phyloP scores from a whole-genome alignment of 2,888 invertebrate species.

The Thecophora atra region DNA sequence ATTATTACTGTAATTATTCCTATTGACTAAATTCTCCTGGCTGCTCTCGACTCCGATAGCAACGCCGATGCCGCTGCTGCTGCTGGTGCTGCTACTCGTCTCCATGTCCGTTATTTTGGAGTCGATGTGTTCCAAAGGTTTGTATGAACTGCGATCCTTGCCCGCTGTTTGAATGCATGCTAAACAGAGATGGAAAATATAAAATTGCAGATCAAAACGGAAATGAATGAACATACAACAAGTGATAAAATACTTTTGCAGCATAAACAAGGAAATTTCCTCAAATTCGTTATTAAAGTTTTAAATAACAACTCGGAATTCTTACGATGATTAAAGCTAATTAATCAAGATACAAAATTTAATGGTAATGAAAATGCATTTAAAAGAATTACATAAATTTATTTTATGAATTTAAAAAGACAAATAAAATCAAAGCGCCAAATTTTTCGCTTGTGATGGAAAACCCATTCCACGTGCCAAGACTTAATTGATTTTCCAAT shows the following conservation, averaged over 20 bases:
- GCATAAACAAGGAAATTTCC: too few relatives aligned
- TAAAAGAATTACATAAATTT: neutral
- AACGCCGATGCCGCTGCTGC: too few relatives aligned
- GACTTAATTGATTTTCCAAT: conserved; percentile 64
- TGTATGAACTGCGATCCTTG: conserved; percentile 73
- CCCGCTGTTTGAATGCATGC: conserved; percentile 78
- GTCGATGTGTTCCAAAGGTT: conserved; percentile 71
- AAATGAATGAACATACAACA: too few relatives aligned
- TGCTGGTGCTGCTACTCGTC: conserved; percentile 57
- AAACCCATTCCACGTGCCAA: conserved; percentile 61
- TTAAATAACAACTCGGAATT: too few relatives aligned
- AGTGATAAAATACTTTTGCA: too few relatives aligned
- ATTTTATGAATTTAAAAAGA: too few relatives aligned
- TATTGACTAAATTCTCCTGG: conserved; percentile 43
- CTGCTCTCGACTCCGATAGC: conserved; percentile 41
- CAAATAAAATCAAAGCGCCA: conserved; percentile 25
- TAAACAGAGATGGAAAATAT: conserved; percentile 54
- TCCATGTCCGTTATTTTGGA: conserved; percentile 63
- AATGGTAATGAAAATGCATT: neutral
- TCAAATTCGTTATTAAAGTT: too few relatives aligned
- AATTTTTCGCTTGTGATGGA: conserved; percentile 51
- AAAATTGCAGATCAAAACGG: neutral
- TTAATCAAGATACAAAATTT: too few relatives aligned
- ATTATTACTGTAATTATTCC: conserved; percentile 47
- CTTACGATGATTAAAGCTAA: too few relatives aligned